Evolutionary conservation across 64 coral and sea anemone genomes (phyloP), one percentile per base, ranked within the genome.

Genomic region (Pachyseris speciosa): DNA sequence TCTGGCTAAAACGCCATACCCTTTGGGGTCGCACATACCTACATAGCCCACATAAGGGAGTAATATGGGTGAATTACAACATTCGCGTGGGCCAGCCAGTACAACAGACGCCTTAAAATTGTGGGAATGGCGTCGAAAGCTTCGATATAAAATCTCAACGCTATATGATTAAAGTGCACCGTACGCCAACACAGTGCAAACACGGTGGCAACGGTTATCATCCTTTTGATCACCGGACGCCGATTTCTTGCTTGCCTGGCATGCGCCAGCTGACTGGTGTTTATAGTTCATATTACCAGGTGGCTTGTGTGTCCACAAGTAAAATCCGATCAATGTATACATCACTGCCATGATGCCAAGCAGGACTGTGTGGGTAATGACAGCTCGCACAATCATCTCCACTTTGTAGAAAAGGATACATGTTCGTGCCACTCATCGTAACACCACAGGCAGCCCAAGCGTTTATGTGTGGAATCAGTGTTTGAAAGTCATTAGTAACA

Each of bases 51-150:
- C n/a, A n/a, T n/a, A n/a, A n/a, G n/a, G n/a, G n/a, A n/a, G n/a
- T n/a, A n/a, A n/a, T n/a, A 93, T 47, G 91, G 91, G 16, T 87
- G 85, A 25, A 93, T 93, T 9, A 84, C 91, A 36, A 57, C 75
- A 28, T 93, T 93, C 0, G 84, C 91, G 28, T 93, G 84, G 19
- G 91, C 84, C 29, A 93, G 33, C 40, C 85, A 87, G 69, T 55
- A 87, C 17, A 87, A 93, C 50, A 93, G 20, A 64, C 38, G 28
- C 45, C 53, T 41, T 42, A 90, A 0, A 4, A 57, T 6, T 33
- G 26, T 17, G 20, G 47, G 26, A 57, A 37, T 69, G 2, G 22
- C 12, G 17, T 30, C 5, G 11, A 34, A 24, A 15, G 12, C 29
- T 4, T 86, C 31, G 1, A 0, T 5, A 10, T 74, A 74, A 41